Evolutionary conservation across 2,113 vertebrate genomes (phyloP).

Genomic region (Telmatochromis sp.): DNA sequence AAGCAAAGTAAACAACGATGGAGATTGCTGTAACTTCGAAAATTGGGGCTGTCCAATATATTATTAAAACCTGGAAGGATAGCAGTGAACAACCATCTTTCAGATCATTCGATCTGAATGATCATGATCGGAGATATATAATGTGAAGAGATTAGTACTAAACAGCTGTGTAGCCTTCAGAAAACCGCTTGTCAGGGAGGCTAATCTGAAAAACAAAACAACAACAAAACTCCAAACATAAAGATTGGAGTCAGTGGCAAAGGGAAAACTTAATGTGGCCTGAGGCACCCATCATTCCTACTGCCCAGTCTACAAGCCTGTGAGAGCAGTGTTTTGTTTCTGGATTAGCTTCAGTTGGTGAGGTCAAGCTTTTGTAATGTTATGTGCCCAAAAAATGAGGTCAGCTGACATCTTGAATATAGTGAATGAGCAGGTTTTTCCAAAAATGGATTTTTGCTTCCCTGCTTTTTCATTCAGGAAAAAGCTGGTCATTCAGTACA

Average conservation of each 20-base stretch:
- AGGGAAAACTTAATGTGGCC: background rate
- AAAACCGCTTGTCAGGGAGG: background rate
- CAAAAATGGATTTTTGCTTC: background rate
- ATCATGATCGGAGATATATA: background rate
- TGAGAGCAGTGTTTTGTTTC: background rate
- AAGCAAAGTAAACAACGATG: background rate
- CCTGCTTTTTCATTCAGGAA: background rate
- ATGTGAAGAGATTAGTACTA: background rate
- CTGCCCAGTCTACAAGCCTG: background rate
- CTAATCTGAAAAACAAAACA: background rate
- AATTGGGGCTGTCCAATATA: background rate
- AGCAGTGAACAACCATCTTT: background rate
- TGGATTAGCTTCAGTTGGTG: background rate
- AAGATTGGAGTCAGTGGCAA: background rate
- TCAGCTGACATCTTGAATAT: background rate
- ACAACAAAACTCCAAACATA: background rate
- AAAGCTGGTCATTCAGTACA: background rate
- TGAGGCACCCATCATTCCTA: background rate
- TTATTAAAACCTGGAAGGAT: background rate
- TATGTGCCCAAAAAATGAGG: background rate
- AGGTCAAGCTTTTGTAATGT: background rate
- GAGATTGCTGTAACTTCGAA: background rate
- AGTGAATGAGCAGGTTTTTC: background rate
- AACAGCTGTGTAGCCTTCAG: background rate
- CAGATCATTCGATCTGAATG: background rate